Evolutionary conservation across 2,797 vertebrate species (phyloP).

Genomic region (Coccyzus lansbergi): DNA sequence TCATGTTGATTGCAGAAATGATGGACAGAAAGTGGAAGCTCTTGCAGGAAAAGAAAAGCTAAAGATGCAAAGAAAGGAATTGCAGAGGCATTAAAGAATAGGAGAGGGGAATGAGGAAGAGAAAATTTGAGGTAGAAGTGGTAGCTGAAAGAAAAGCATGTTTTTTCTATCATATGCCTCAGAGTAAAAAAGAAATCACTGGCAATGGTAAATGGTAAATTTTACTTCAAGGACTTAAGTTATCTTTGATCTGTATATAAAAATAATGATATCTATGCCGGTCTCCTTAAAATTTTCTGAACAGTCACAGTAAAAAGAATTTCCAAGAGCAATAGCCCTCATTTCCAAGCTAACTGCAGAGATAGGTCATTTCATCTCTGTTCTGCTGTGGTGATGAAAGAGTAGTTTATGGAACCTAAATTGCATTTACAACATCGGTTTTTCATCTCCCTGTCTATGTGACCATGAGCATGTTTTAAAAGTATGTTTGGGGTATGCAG

Average conservation of each 20-base stretch:
- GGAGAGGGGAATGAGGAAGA: neutral
- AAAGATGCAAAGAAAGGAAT: neutral
- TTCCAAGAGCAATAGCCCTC: neutral
- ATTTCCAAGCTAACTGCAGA: neutral
- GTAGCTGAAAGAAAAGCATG: neutral
- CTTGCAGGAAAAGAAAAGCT: neutral
- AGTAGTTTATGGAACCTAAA: neutral
- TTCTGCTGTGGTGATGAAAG: neutral
- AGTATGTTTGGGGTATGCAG: neutral
- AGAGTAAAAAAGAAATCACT: neutral
- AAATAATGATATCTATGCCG: neutral
- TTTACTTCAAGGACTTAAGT: neutral
- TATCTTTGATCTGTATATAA: neutral
- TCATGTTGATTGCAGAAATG: slow-evolving; percentile 35
- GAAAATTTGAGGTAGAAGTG: neutral
- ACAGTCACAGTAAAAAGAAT: neutral
- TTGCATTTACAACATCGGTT: neutral
- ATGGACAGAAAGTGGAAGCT: neutral
- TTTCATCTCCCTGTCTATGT: neutral
- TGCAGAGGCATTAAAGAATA: neutral
- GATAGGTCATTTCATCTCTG: neutral
- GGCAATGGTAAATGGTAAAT: neutral
- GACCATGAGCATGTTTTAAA: neutral
- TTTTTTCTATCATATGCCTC: neutral
- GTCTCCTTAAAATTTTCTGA: neutral